Conservation (phyloP, 2,113 vertebrate genomes). For the Mungos mungo region DNA sequence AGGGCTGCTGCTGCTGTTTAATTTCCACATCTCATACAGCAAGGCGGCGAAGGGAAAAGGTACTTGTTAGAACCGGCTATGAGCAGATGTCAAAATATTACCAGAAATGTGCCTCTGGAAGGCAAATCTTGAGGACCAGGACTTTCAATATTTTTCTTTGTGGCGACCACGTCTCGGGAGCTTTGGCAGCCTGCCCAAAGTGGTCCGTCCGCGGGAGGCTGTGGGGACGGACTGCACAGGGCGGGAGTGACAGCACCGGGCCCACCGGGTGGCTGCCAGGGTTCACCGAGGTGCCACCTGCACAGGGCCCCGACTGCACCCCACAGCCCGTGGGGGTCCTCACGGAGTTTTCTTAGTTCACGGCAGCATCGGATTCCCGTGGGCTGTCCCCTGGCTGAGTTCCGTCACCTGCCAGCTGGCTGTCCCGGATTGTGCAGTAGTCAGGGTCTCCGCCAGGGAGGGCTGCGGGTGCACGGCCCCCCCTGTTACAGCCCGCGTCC, state of each 20-base stretch:
- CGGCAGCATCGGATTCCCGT: not conserved
- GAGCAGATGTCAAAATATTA: constrained; percentile 64
- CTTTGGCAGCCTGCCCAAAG: not conserved
- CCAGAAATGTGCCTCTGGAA: not conserved
- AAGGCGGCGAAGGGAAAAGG: not conserved
- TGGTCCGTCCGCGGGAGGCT: fast-evolving
- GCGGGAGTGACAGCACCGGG: fast-evolving
- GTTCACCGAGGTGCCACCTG: fast-evolving
- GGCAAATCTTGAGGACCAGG: not conserved
- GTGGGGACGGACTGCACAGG: not conserved
- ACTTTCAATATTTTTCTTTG: constrained; percentile 52
- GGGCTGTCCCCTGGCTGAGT: not conserved
- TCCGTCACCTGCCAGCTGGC: not conserved
- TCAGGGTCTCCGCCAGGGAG: not conserved
- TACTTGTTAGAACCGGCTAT: not conserved
- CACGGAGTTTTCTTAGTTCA: not conserved
- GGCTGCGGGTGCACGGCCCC: fast-evolving
- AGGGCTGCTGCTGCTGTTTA: not conserved
- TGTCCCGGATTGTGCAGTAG: not conserved
- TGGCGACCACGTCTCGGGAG: not conserved
- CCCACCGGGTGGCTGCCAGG: not conserved
- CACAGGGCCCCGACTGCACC: not conserved
- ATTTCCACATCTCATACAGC: not conserved
- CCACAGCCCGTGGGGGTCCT: too few relatives aligned
- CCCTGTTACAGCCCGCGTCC: not conserved